Evolutionary conservation across 2,888 invertebrate genomes (phyloP).

Genomic region (Platerodrilus igneus): DNA sequence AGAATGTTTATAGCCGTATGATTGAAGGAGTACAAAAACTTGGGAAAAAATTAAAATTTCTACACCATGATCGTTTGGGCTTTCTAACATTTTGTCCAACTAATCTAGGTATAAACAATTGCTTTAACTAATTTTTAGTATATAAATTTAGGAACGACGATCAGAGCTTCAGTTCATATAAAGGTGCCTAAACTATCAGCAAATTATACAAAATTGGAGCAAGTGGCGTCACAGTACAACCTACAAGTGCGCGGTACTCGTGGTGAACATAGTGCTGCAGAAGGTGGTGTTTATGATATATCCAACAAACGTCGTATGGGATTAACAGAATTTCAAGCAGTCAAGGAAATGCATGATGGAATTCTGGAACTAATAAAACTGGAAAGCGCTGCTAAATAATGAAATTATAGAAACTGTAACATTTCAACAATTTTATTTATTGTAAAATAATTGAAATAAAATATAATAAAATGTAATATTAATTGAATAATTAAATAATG

Average conservation of each 20-base stretch:
- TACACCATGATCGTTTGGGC: slow-evolving; percentile 58
- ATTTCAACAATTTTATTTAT: slow-evolving; percentile 6
- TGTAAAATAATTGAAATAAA: slow-evolving; percentile 17
- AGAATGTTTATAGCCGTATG: slow-evolving; percentile 61
- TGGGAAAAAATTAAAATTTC: slow-evolving; percentile 53
- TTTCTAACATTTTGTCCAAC: slow-evolving; percentile 70
- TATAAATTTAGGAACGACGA: slow-evolving; percentile 55
- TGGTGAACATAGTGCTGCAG: slow-evolving; percentile 60
- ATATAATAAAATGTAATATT: slow-evolving; percentile 10
- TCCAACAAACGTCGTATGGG: slow-evolving; percentile 64
- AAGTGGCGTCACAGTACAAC: slow-evolving; percentile 55
- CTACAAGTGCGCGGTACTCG: slow-evolving; percentile 57
- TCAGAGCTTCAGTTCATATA: slow-evolving; percentile 67
- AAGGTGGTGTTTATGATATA: slow-evolving; percentile 60
- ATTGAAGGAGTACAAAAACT: slow-evolving; percentile 51
- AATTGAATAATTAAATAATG: slow-evolving; percentile 8
- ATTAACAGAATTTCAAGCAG: slow-evolving; percentile 59
- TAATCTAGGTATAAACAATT: slow-evolving; percentile 56
- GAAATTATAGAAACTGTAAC: background rate
- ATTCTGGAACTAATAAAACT: slow-evolving; percentile 55
- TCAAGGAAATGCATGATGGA: slow-evolving; percentile 62
- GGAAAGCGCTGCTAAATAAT: slow-evolving; percentile 18
- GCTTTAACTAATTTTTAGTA: background rate
- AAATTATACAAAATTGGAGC: slow-evolving; percentile 52
- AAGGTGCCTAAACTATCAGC: slow-evolving; percentile 57